A percentile compares a stretch with the other conserved stretches of the same genome.
Evolutionary conservation across 2,797 vertebrate species (phyloP).

Genomic region (Brachyalestes nurse): DNA sequence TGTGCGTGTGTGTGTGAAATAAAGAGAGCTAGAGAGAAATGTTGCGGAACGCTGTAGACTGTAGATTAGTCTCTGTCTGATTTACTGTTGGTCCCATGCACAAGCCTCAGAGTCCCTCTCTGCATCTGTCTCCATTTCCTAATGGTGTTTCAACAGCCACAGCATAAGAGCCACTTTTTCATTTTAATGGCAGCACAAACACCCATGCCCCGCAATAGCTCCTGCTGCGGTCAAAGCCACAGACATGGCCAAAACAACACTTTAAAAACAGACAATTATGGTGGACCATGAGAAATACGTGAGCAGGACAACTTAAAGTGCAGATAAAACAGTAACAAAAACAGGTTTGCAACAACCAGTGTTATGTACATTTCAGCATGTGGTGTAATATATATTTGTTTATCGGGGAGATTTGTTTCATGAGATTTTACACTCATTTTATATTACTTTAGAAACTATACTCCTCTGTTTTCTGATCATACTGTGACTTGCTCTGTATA

Average conservation of each 20-base stretch:
- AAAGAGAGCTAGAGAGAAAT: not conserved
- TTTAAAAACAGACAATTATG: slow-evolving; percentile 71
- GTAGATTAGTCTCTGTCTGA: slow-evolving; percentile 80
- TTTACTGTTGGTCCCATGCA: slow-evolving; percentile 73
- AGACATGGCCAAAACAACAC: slow-evolving; percentile 23
- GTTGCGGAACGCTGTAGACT: not conserved
- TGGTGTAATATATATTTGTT: not conserved
- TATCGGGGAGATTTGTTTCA: no score
- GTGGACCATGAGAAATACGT: not conserved
- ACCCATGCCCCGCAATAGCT: slow-evolving; percentile 51
- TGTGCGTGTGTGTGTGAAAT: not conserved
- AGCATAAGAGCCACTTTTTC: slow-evolving; percentile 78
- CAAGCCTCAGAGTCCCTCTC: slow-evolving; percentile 68
- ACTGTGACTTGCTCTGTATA: not conserved
- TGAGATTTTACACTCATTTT: no score
- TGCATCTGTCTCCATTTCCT: slow-evolving; percentile 85
- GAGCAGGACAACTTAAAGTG: slow-evolving; percentile 20
- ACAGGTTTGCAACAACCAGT: not conserved
- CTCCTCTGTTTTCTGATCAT: not conserved
- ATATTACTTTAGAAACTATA: not conserved
- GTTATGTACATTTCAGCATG: not conserved
- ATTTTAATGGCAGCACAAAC: slow-evolving; percentile 82
- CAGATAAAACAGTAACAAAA: not conserved
- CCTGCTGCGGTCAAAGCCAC: slow-evolving; percentile 19
- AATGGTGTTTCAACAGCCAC: slow-evolving; percentile 84